A percentile compares a stretch with the other conserved stretches of the same genome.
Evolutionary conservation across 2,888 invertebrate species (phyloP).

Genomic region (Synanthedon tipuliformis): DNA sequence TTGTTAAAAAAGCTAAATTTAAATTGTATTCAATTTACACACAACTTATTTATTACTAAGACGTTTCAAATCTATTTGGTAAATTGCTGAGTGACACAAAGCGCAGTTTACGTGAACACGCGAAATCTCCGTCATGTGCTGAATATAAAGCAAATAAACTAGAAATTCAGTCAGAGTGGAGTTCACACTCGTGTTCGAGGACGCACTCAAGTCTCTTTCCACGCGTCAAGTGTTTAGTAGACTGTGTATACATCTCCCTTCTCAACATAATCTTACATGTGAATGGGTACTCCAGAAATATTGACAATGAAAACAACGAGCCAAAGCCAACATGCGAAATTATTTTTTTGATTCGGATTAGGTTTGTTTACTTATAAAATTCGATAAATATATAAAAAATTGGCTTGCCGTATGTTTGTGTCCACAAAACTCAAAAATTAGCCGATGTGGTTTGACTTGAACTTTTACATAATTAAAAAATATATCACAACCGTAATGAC

Average conservation of each 20-base stretch:
- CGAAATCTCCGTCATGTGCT: slow-evolving; percentile 43
- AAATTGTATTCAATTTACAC: too few species aligned
- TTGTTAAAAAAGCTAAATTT: too few species aligned
- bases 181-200: slow-evolving; percentile 45
- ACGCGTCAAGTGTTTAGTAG: slow-evolving; percentile 46
- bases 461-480: too few species aligned
- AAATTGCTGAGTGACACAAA: slow-evolving; percentile 8
- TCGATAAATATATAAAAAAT: too few species aligned
- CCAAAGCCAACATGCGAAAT: background rate
- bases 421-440: too few species aligned
- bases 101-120: slow-evolving; percentile 21
- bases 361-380: too few species aligned
- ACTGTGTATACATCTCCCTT: slow-evolving; percentile 45
- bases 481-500: too few species aligned
- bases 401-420: too few species aligned
- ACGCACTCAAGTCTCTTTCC: slow-evolving; percentile 27
- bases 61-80: too few species aligned
- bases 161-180: slow-evolving; percentile 36
- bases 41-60: too few species aligned
- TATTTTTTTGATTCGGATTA: background rate
- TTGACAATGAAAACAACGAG: slow-evolving; percentile 11
- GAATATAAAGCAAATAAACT: slow-evolving; percentile 58
- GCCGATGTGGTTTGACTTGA: too few species aligned
- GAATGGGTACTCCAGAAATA: slow-evolving; percentile 30
- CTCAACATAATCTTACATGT: slow-evolving; percentile 27